A percentile compares a stretch with the other conserved stretches of the same genome.
phyloP scores from a whole-genome alignment of 2,797 vertebrate species.

The Cuniculus paca region DNA sequence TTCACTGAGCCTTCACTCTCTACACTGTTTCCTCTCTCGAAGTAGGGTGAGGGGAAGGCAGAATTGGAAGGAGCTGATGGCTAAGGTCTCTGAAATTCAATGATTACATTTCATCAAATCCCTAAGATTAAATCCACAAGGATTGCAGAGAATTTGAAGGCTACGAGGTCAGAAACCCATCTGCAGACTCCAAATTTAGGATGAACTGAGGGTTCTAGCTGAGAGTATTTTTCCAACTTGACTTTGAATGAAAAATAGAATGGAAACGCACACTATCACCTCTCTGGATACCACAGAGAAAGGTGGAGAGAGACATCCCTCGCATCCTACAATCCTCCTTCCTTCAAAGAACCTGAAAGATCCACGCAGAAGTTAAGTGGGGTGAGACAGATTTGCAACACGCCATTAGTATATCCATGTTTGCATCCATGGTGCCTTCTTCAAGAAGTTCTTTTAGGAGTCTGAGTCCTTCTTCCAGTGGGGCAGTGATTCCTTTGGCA shows the following conservation, averaged over 20 bases:
- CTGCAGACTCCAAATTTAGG: conserved; percentile 84
- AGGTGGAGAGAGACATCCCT: neutral
- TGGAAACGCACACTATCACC: neutral
- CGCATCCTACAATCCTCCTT: neutral
- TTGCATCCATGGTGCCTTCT: neutral
- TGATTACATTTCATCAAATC: conserved; percentile 53
- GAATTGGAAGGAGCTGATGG: neutral
- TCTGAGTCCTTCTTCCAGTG: neutral
- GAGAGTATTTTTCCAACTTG: conserved; percentile 19
- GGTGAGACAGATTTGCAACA: conserved; percentile 30
- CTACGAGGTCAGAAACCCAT: conserved; percentile 70
- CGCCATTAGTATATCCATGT: neutral
- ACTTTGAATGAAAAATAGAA: conserved; percentile 8
- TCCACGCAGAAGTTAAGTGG: neutral
- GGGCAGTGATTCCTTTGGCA: neutral
- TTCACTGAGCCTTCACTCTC: neutral
- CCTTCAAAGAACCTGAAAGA: conserved; percentile 46
- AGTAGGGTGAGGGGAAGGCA: neutral
- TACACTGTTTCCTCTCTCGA: neutral
- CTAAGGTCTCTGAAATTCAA: conserved; percentile 15
- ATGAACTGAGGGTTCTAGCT: conserved; percentile 77
- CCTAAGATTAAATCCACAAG: conserved; percentile 60
- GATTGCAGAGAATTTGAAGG: conserved; percentile 58
- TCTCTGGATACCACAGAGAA: neutral
- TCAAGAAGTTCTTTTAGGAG: neutral